Conservation (phyloP, 2,797 vertebrate genomes). For the Cyclopterus lumpus region DNA sequence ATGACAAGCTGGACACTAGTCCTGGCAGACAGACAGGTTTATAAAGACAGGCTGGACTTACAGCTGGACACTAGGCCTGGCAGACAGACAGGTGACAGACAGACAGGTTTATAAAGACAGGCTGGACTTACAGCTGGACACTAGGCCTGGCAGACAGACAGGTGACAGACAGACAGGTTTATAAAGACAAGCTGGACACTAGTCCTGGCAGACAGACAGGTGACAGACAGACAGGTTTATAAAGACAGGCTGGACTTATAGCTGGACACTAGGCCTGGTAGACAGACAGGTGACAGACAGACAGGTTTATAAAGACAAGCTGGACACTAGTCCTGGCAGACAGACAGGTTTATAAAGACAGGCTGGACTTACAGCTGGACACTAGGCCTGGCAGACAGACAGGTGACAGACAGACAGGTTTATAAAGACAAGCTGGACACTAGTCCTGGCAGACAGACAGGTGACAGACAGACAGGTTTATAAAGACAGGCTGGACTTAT, state of each 20-base stretch:
- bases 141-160: conserved; percentile 77
- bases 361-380: conserved; percentile 88
- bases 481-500: conserved; percentile 88
- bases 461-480: not conserved
- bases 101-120: no score
- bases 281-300: not conserved
- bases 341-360: conserved; percentile 69
- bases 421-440: conserved; percentile 92
- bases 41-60: conserved; percentile 87
- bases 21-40: conserved; percentile 69
- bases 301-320: no score
- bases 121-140: conserved; percentile 90
- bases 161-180: not conserved
- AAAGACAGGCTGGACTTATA: conserved; percentile 88
- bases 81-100: not conserved
- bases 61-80: conserved; percentile 89
- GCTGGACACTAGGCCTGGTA: conserved; percentile 88
- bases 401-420: not conserved
- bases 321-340: conserved; percentile 87
- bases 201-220: conserved; percentile 72
- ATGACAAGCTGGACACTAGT: conserved; percentile 89
- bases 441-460: conserved; percentile 72
- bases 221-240: not conserved
- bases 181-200: conserved; percentile 90
- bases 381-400: conserved; percentile 81